A percentile compares a stretch with the other conserved stretches of the same genome.
Evolutionary conservation across 2,113 vertebrate genomes (phyloP).

Genomic region (Eleginops maclovinus): DNA sequence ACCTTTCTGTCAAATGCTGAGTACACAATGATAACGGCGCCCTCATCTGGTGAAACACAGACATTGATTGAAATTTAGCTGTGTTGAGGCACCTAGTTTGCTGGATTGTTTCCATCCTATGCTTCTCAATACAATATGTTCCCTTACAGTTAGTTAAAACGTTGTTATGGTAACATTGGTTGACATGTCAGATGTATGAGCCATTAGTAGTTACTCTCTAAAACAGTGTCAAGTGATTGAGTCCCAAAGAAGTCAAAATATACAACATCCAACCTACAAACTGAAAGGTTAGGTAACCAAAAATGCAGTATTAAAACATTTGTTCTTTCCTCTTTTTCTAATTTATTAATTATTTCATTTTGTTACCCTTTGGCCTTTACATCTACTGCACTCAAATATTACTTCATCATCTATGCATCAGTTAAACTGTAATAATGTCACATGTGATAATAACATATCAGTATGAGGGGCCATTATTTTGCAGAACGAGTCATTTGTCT

Average conservation of each 20-base stretch:
- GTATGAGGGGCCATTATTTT: not conserved
- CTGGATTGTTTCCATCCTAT: not conserved
- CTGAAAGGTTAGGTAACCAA: too few species aligned
- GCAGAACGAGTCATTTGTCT: not conserved
- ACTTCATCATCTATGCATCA: not conserved
- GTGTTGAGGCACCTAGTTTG: not conserved
- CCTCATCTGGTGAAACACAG: constrained; percentile 24
- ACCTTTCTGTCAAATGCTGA: fast-evolving
- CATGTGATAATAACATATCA: not conserved
- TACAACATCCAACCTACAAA: too few species aligned
- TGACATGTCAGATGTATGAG: too few species aligned
- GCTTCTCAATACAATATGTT: not conserved
- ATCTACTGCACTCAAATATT: not conserved
- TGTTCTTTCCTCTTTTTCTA: not conserved
- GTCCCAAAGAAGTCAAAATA: too few species aligned
- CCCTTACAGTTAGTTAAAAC: not conserved
- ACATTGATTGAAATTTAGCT: not conserved
- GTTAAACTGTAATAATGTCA: not conserved
- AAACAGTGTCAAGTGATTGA: too few species aligned
- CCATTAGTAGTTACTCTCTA: too few species aligned
- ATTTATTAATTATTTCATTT: not conserved
- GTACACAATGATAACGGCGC: constrained; percentile 24
- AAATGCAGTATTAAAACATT: too few species aligned
- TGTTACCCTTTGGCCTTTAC: not conserved
- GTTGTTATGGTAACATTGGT: too few species aligned